Conservation (phyloP, 2,113 vertebrate species). For the Odontophorus gujanensis region DNA sequence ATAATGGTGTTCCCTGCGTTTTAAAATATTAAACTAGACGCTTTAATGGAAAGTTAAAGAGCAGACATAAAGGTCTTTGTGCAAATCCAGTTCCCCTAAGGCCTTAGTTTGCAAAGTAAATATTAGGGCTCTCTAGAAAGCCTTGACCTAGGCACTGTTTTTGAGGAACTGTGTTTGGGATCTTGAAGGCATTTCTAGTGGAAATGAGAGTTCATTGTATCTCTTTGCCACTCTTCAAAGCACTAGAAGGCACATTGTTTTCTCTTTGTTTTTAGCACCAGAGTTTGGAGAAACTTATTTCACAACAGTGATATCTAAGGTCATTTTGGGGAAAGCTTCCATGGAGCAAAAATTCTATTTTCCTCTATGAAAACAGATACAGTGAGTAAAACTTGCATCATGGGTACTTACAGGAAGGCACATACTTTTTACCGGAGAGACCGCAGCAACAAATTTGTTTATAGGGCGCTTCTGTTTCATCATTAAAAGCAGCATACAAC, state of each 20-base stretch:
- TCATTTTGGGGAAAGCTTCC: background rate
- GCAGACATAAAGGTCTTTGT: background rate
- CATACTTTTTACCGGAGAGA: background rate
- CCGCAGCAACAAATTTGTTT: background rate
- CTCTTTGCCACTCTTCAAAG: background rate
- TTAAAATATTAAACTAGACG: background rate
- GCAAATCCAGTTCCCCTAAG: background rate
- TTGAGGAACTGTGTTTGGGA: background rate
- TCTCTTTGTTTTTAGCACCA: background rate
- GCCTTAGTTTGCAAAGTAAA: background rate
- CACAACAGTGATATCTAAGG: background rate
- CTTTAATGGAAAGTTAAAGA: background rate
- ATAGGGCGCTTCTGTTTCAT: conserved; percentile 4
- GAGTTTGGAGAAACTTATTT: background rate
- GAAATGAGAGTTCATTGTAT: background rate
- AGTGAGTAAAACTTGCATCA: background rate
- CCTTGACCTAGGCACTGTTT: background rate
- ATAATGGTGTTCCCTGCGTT: background rate
- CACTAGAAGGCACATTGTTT: background rate
- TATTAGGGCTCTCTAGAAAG: background rate
- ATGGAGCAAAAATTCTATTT: background rate
- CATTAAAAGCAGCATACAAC: background rate
- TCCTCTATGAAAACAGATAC: background rate
- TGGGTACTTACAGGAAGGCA: background rate
- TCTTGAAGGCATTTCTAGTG: background rate